Conservation (phyloP, 2,888 invertebrate genomes). For the Ryuthela nishihirai region DNA sequence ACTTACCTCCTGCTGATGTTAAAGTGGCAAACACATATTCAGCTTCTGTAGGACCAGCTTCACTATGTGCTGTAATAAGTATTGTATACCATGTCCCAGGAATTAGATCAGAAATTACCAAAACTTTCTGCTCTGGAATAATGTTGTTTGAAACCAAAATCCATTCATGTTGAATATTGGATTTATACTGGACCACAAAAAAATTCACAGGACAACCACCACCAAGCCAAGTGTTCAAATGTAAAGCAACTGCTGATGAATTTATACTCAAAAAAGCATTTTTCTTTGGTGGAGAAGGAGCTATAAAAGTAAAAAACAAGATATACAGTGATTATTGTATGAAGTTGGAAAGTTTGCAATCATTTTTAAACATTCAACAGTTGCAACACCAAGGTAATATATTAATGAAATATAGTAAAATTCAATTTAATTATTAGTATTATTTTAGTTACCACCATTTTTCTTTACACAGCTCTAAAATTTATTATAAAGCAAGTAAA, state of each 20-base stretch:
- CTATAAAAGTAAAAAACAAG: slow-evolving; percentile 2
- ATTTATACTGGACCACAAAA: slow-evolving; percentile 41
- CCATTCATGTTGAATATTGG: slow-evolving; percentile 32
- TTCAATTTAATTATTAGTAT: too few species aligned
- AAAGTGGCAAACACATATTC: slow-evolving; percentile 51
- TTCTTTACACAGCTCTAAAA: too few species aligned
- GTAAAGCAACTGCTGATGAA: slow-evolving; percentile 34
- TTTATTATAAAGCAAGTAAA: too few species aligned
- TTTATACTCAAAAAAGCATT: slow-evolving; percentile 38
- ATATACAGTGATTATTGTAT: not conserved
- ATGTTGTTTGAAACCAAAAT: slow-evolving; percentile 35
- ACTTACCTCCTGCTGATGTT: slow-evolving; percentile 49
- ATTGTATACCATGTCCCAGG: slow-evolving; percentile 53
- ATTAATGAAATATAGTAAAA: too few species aligned
- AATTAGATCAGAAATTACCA: slow-evolving; percentile 46
- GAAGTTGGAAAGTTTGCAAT: too few species aligned
- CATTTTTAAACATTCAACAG: too few species aligned
- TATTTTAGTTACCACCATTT: too few species aligned
- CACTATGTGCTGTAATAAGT: slow-evolving; percentile 51
- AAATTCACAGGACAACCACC: slow-evolving; percentile 40
- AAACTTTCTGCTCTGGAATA: slow-evolving; percentile 35
- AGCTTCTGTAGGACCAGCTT: slow-evolving; percentile 52
- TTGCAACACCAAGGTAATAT: too few species aligned
- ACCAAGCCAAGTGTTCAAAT: slow-evolving; percentile 38
- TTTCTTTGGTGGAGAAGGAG: slow-evolving; percentile 29